Conservation (phyloP, 2,888 invertebrate genomes). For the Mythimna pallens region DNA sequence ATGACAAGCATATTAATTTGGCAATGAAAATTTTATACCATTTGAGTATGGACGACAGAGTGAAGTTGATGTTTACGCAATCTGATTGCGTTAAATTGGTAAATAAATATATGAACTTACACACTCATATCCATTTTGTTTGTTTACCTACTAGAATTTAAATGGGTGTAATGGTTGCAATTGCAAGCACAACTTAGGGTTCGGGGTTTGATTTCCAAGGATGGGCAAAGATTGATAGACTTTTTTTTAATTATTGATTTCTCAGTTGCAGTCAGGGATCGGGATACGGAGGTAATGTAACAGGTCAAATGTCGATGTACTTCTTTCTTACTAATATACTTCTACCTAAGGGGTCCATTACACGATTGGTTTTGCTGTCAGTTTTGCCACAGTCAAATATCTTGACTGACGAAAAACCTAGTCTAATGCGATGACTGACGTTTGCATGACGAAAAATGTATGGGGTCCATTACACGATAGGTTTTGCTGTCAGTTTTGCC, state of each 20-base stretch:
- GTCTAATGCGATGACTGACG: too few relatives aligned
- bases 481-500: too few relatives aligned
- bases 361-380: too few relatives aligned
- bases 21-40: slow-evolving; percentile 97
- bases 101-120: slow-evolving; percentile 73
- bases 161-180: not conserved
- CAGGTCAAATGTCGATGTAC: not conserved
- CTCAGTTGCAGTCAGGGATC: not conserved
- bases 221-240: not conserved
- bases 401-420: too few relatives aligned
- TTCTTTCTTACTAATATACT: not conserved
- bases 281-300: not conserved
- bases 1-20: slow-evolving; percentile 94
- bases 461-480: too few relatives aligned
- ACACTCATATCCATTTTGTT: too few relatives aligned
- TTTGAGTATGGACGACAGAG: slow-evolving; percentile 98
- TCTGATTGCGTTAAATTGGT: slow-evolving; percentile 98
- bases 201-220: not conserved
- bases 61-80: slow-evolving; percentile 97
- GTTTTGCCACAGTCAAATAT: too few relatives aligned
- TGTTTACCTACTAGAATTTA: not conserved
- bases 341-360: too few relatives aligned
- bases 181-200: too few relatives aligned
- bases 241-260: not conserved
- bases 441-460: too few relatives aligned